Conservation (phyloP, 1,140 invertebrate genomes). For the Hermetia illucens region DNA sequence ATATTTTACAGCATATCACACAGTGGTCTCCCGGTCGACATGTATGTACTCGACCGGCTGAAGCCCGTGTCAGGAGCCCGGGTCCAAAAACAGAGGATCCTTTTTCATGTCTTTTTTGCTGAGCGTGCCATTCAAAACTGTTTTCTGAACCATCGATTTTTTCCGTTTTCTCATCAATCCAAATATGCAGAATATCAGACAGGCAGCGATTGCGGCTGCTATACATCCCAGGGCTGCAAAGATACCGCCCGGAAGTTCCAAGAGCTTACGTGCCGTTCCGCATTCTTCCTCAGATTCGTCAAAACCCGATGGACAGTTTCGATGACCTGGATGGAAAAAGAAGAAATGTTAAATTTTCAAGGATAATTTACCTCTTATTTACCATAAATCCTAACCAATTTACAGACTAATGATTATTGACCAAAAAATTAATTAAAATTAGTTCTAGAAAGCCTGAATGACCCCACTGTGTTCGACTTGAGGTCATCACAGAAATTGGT, state of each 20-base stretch:
- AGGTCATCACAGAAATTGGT: too few species aligned
- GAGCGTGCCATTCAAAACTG: constrained; percentile 34
- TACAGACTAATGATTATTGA: too few species aligned
- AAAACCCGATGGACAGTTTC: constrained; percentile 71
- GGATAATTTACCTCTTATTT: too few species aligned
- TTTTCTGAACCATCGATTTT: constrained; percentile 32
- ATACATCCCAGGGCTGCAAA: constrained; percentile 39
- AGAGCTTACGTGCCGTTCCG: constrained; percentile 38
- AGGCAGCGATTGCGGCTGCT: constrained; percentile 36
- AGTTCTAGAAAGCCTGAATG: too few species aligned
- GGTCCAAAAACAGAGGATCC: constrained; percentile 43
- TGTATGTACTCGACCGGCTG: constrained; percentile 80
- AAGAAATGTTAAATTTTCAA: too few species aligned
- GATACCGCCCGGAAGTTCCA: constrained; percentile 33
- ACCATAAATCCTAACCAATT: too few species aligned
- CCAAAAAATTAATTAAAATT: too few species aligned
- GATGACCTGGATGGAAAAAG: constrained; percentile 19
- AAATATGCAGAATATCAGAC: constrained; percentile 37
- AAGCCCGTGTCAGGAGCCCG: constrained; percentile 64
- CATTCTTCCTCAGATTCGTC: constrained; percentile 63
- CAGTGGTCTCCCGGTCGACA: constrained; percentile 76
- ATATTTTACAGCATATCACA: constrained; percentile 45
- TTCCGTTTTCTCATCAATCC: constrained; percentile 35
- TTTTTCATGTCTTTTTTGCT: constrained; percentile 31
- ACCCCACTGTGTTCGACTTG: too few species aligned